A percentile compares a stretch with the other conserved stretches of the same genome.
phyloP scores from a whole-genome alignment of 2,888 invertebrate species.

The Limnephilus auricula region DNA sequence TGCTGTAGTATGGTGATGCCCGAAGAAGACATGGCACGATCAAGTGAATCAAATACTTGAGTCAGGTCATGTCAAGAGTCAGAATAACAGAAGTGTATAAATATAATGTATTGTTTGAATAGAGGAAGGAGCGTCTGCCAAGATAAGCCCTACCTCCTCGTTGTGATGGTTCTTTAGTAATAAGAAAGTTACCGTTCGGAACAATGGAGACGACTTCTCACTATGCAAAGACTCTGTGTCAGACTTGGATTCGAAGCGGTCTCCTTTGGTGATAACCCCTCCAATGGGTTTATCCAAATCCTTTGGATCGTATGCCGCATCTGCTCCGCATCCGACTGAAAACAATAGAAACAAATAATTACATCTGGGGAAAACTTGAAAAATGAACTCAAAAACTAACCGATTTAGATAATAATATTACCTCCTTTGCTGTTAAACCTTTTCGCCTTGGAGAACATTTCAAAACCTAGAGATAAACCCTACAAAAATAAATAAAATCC shows the following conservation, averaged over 20 bases:
- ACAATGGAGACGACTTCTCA: conserved; percentile 58
- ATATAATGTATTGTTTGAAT: neutral
- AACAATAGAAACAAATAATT: conserved; percentile 1
- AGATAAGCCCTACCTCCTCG: neutral
- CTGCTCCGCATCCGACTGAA: conserved; percentile 65
- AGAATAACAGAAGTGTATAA: too few relatives aligned
- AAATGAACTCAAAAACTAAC: neutral
- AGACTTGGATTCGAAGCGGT: conserved; percentile 57
- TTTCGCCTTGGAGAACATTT: conserved; percentile 62
- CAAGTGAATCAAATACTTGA: too few relatives aligned
- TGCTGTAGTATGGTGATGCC: too few relatives aligned
- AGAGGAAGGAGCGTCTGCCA: neutral
- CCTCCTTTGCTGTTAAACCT: conserved; percentile 60
- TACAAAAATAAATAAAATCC: neutral
- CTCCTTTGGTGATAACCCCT: conserved; percentile 62
- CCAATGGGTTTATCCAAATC: conserved; percentile 55
- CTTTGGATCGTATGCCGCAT: conserved; percentile 59
- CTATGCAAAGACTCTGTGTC: conserved; percentile 62
- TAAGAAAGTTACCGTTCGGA: conserved; percentile 58
- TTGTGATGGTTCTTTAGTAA: neutral
- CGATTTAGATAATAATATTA: conserved; percentile 31
- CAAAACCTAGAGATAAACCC: conserved; percentile 17
- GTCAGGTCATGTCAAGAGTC: too few relatives aligned
- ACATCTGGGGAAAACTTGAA: neutral
- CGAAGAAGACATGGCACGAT: neutral